These are phyloP conservation scores for Arizona elegans DNA, from an alignment of 2,113 vertebrate genomes.

Conservation along the genomic window DNA sequence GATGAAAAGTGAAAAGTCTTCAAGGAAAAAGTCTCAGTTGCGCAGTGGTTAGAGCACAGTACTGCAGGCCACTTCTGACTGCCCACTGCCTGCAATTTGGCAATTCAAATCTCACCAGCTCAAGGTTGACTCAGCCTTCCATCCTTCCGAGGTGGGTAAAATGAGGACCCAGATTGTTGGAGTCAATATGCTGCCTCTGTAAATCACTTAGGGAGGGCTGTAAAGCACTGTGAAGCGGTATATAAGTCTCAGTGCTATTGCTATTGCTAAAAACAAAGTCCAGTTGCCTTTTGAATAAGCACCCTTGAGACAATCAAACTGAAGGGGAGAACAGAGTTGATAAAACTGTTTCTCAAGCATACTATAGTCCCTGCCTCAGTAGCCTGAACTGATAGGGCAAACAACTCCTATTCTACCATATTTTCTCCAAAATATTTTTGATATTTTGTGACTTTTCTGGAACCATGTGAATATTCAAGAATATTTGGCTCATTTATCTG, in stretches of 20 bases:
- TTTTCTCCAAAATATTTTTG: background rate
- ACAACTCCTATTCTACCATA: background rate
- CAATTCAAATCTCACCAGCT: too few species aligned
- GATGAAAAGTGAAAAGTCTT: background rate
- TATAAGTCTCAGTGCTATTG: too few species aligned
- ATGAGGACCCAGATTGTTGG: too few species aligned
- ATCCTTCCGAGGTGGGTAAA: too few species aligned
- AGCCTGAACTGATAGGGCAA: background rate
- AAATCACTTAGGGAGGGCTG: too few species aligned
- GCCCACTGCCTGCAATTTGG: too few species aligned
- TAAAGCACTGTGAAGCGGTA: too few species aligned
- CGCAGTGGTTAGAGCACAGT: too few species aligned
- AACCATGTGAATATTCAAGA: background rate
- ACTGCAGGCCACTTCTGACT: too few species aligned
- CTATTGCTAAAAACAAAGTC: background rate
- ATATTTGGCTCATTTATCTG: background rate
- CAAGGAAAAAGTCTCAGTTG: background rate
- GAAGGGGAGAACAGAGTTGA: background rate
- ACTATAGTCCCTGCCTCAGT: background rate
- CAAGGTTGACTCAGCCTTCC: too few species aligned
- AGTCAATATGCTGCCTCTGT: too few species aligned
- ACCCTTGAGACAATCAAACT: slow-evolving; percentile 12
- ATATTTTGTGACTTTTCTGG: background rate
- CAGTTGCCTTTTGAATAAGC: background rate
- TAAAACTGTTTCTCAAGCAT: slow-evolving; percentile 49